These are phyloP conservation scores for Anastatus disparis DNA, from an alignment of 1,140 invertebrate species.

Conservation along the genomic window DNA sequence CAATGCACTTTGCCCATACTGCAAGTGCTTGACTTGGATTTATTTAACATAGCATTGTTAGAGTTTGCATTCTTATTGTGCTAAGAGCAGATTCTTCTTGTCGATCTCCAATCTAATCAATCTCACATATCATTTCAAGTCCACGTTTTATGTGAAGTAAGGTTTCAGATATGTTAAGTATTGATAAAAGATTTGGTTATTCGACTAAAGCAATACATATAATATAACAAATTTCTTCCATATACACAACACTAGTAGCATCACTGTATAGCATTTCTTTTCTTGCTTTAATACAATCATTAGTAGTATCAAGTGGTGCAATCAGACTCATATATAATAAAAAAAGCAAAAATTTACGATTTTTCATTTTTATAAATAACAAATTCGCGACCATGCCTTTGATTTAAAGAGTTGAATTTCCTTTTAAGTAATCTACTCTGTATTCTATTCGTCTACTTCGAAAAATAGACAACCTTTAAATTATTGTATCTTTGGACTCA, in stretches of 20 bases:
- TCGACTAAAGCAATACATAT: slow-evolving; percentile 94
- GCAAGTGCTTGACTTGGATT: slow-evolving; percentile 87
- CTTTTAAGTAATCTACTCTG: no score
- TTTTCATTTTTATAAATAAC: no score
- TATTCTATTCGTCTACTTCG: no score
- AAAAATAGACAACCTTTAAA: no score
- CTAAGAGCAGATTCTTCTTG: slow-evolving; percentile 85
- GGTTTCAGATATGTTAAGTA: slow-evolving; percentile 86
- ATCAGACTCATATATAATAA: slow-evolving; percentile 97
- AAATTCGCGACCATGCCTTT: no score
- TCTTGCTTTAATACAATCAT: slow-evolving; percentile 82
- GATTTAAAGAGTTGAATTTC: no score
- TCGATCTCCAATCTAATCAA: slow-evolving; percentile 89
- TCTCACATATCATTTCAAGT: slow-evolving; percentile 86
- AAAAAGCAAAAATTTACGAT: no score
- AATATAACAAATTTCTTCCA: slow-evolving; percentile 95
- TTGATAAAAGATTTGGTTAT: slow-evolving; percentile 86
- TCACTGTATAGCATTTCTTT: slow-evolving; percentile 91
- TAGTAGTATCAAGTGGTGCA: slow-evolving; percentile 85
- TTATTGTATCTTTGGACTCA: no score
- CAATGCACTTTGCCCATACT: slow-evolving; percentile 86
- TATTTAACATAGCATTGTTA: slow-evolving; percentile 87
- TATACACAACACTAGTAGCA: slow-evolving; percentile 91
- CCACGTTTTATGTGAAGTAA: slow-evolving; percentile 92
- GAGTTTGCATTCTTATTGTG: slow-evolving; percentile 75